A percentile compares a stretch with the other conserved stretches of the same genome.
Conservation (phyloP, 2,888 invertebrate genomes). For the Eilema depressum region DNA sequence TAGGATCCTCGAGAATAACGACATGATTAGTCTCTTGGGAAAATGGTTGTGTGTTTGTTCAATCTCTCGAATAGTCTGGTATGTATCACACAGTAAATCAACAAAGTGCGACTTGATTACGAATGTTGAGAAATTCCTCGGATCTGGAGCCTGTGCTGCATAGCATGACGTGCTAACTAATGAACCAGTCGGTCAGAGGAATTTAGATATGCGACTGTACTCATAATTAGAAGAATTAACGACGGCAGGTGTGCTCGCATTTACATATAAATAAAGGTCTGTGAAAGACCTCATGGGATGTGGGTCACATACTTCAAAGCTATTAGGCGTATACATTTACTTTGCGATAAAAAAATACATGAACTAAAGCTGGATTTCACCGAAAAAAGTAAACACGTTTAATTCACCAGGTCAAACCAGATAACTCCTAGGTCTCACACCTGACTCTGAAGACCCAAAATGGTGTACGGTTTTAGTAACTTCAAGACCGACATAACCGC, state of each 20-base stretch:
- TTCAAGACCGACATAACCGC: too few species aligned
- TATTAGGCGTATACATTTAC: not conserved
- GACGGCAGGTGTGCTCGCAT: constrained; percentile 6
- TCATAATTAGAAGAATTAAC: constrained; percentile 15
- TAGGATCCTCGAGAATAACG: too few species aligned
- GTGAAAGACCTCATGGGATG: constrained; percentile 2
- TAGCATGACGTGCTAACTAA: constrained; percentile 23
- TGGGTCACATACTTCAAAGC: constrained; percentile 9
- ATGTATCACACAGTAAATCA: not conserved
- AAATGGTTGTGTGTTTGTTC: not conserved
- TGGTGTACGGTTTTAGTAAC: too few species aligned
- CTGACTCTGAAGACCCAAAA: too few species aligned
- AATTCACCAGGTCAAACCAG: too few species aligned
- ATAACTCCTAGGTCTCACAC: too few species aligned
- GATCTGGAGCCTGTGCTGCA: not conserved
- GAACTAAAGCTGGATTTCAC: too few species aligned
- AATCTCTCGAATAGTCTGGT: not conserved
- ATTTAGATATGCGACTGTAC: constrained; percentile 19
- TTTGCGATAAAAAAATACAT: too few species aligned
- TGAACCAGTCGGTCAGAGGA: constrained; percentile 37
- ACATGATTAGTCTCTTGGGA: too few species aligned
- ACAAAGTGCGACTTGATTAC: not conserved
- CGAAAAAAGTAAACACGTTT: too few species aligned
- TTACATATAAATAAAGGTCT: constrained; percentile 3
- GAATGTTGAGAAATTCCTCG: constrained; percentile 4